These are phyloP conservation scores for Dryocosmus kuriphilus DNA, from an alignment of 2,888 invertebrate species.

Conservation along the genomic window DNA sequence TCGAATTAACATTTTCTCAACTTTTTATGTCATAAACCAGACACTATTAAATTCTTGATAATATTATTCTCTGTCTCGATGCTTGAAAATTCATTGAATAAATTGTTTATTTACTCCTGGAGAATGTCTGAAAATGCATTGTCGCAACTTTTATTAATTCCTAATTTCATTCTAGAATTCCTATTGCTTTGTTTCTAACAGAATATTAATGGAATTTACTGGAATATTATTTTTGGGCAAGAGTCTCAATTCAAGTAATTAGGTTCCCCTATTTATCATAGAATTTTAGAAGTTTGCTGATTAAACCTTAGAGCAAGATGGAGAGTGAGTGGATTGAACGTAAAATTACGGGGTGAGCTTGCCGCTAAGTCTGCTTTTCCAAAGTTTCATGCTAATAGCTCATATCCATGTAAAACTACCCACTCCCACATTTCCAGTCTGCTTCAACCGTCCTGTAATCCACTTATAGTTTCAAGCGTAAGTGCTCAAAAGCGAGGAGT, in stretches of 20 bases:
- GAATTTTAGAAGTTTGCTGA: neutral
- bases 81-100: no score
- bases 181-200: neutral
- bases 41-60: no score
- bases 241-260: neutral
- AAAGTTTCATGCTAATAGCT: neutral
- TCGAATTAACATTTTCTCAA: no score
- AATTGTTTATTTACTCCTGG: no score
- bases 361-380: neutral
- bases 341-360: neutral
- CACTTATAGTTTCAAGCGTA: neutral
- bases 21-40: no score
- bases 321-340: conserved; percentile 4
- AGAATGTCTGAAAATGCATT: no score
- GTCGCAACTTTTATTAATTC: neutral
- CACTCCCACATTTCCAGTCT: neutral
- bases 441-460: neutral
- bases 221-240: neutral
- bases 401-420: neutral
- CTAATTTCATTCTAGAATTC: no score
- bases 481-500: neutral
- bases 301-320: conserved; percentile 1
- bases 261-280: neutral
- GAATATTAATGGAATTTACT: neutral
- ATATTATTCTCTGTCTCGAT: no score